Percentiles rank a stretch among this genome's conserved stretches.
phyloP scores from a whole-genome alignment of 2,888 invertebrate species.

The Nymphalis c-album region DNA sequence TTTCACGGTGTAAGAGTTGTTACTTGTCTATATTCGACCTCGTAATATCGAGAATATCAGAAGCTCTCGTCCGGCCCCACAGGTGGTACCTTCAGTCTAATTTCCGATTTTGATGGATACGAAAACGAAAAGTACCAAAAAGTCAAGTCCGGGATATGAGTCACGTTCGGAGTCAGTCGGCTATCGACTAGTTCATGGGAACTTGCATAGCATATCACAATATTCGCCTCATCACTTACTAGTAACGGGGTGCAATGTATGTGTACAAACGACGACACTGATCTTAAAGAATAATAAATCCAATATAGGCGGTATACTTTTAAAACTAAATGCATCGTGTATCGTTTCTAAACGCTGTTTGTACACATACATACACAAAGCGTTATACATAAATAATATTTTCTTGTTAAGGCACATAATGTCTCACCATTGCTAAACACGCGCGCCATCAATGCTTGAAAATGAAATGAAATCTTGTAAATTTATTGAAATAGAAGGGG shows the following conservation, averaged over 20 bases:
- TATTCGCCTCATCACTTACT: conserved; percentile 24
- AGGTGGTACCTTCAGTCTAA: background rate
- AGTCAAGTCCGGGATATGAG: background rate
- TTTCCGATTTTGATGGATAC: background rate
- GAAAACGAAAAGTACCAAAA: background rate
- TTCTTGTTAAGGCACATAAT: conserved; percentile 26
- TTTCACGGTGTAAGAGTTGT: background rate
- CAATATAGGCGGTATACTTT: background rate
- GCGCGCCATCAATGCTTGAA: conserved; percentile 10
- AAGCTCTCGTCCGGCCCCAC: background rate
- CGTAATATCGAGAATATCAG: background rate
- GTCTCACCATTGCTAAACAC: conserved; percentile 20
- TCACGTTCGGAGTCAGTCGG: too few species aligned
- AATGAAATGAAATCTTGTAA: background rate
- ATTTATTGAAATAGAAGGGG: background rate
- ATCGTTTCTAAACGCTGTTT: conserved; percentile 12
- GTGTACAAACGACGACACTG: conserved; percentile 28
- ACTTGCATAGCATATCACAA: conserved; percentile 21
- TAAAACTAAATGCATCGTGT: conserved; percentile 19
- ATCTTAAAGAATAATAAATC: conserved; percentile 4
- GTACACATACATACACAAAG: conserved; percentile 27
- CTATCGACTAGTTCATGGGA: background rate
- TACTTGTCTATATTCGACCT: background rate
- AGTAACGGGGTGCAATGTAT: conserved; percentile 16
- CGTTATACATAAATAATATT: conserved; percentile 23